These are phyloP conservation scores for Monomorium pharaonis DNA, from an alignment of 1,140 invertebrate genomes.

Conservation along the genomic window DNA sequence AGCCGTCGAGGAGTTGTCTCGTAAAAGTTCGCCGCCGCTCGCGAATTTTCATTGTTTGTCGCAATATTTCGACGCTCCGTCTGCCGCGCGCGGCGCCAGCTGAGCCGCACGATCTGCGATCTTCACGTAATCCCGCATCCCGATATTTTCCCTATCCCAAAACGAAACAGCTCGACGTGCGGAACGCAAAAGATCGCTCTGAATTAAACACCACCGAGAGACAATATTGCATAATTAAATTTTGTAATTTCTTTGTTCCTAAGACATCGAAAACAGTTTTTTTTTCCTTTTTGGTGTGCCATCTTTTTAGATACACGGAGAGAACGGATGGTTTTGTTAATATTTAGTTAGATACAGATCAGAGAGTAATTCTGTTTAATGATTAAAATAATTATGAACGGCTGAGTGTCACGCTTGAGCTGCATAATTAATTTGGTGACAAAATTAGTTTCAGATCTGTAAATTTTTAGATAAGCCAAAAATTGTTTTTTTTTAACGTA, in stretches of 20 bases:
- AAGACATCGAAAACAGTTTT: not conserved
- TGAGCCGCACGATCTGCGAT: slow-evolving; percentile 23
- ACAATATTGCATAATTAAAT: slow-evolving; percentile 3
- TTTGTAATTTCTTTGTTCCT: slow-evolving; percentile 1
- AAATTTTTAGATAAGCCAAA: too few relatives aligned
- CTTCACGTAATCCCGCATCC: slow-evolving; percentile 38
- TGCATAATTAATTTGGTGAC: too few relatives aligned
- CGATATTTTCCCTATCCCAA: not conserved
- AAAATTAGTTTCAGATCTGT: too few relatives aligned
- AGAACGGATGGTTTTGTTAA: too few relatives aligned
- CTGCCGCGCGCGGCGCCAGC: slow-evolving; percentile 19
- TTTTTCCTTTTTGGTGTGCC: not conserved
- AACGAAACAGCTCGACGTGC: not conserved
- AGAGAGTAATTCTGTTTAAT: too few relatives aligned
- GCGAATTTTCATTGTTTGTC: slow-evolving; percentile 60
- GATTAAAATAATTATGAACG: too few relatives aligned
- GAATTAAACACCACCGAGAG: not conserved
- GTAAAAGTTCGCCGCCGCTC: slow-evolving; percentile 47
- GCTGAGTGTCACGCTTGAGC: too few relatives aligned
- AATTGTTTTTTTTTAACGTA: too few relatives aligned
- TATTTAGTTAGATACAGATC: too few relatives aligned
- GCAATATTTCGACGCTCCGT: slow-evolving; percentile 60
- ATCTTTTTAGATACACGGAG: too few relatives aligned
- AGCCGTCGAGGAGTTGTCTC: slow-evolving; percentile 12
- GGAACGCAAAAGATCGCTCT: not conserved